A percentile compares a stretch with the other conserved stretches of the same genome.
These are phyloP conservation scores for Tipula lateralis DNA, from an alignment of 2,888 invertebrate genomes.

Conservation along the genomic window DNA sequence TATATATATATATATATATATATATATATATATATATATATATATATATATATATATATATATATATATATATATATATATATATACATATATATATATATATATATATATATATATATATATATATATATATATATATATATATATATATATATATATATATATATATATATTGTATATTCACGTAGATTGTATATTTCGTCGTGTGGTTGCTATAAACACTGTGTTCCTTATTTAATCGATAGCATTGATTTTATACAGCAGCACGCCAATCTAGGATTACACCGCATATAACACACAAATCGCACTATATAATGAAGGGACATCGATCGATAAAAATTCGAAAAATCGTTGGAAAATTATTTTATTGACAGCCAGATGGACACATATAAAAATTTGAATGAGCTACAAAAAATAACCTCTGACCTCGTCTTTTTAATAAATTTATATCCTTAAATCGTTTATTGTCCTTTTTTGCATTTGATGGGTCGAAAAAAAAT, in stretches of 20 bases:
- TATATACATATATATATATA: too few species aligned
- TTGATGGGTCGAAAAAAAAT: constrained; percentile 14
- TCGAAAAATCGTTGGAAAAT: constrained; percentile 24
- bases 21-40: too few species aligned
- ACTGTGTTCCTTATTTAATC: not conserved
- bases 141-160: too few species aligned
- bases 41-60: too few species aligned
- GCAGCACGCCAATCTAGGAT: not conserved
- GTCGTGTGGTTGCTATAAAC: not conserved
- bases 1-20: too few species aligned
- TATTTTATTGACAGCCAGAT: not conserved
- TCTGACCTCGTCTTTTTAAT: constrained; percentile 1
- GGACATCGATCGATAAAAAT: not conserved
- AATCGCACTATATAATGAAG: not conserved
- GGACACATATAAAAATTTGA: not conserved
- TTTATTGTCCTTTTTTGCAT: constrained; percentile 19
- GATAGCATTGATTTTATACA: not conserved
- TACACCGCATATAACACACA: not conserved
- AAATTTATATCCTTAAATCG: constrained; percentile 4
- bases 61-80: too few species aligned
- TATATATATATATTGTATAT: too few species aligned
- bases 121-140: too few species aligned
- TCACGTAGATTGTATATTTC: not conserved
- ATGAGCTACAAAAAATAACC: not conserved
- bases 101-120: too few species aligned